These are phyloP conservation scores for Penaeus japonicus DNA, from an alignment of 1,140 invertebrate genomes.

Conservation along the genomic window DNA sequence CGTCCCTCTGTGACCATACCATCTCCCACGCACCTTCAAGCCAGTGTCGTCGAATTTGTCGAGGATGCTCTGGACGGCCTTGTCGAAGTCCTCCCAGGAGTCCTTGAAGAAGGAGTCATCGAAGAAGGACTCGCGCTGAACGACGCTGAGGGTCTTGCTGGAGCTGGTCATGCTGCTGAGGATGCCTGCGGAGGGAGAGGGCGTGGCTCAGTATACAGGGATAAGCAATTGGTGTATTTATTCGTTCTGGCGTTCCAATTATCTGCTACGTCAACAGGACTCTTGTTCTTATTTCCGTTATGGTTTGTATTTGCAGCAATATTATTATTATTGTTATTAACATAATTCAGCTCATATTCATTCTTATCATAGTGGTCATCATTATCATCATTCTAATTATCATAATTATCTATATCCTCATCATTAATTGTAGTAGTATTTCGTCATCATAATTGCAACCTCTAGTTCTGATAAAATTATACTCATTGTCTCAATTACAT, in stretches of 20 bases:
- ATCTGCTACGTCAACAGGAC: no score
- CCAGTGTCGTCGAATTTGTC: conserved; percentile 56
- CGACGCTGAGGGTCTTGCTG: conserved; percentile 36
- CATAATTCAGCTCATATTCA: neutral
- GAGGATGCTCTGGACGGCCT: conserved; percentile 44
- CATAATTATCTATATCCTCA: neutral
- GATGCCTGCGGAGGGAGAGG: neutral
- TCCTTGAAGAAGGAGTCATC: conserved; percentile 55
- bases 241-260: no score
- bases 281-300: neutral
- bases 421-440: no score
- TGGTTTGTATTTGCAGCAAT: neutral
- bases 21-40: conserved; percentile 27
- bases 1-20: neutral
- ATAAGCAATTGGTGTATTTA: neutral
- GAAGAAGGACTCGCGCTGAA: conserved; percentile 47
- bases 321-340: neutral
- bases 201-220: neutral
- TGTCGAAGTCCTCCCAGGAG: conserved; percentile 52
- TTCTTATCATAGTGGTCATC: no score
- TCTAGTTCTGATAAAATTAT: no score
- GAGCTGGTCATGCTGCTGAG: neutral
- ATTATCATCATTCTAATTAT: neutral
- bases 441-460: no score
- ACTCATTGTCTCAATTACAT: no score